These are phyloP conservation scores for Chloebia gouldiae DNA, from an alignment of 2,113 vertebrate genomes.

Conservation along the genomic window DNA sequence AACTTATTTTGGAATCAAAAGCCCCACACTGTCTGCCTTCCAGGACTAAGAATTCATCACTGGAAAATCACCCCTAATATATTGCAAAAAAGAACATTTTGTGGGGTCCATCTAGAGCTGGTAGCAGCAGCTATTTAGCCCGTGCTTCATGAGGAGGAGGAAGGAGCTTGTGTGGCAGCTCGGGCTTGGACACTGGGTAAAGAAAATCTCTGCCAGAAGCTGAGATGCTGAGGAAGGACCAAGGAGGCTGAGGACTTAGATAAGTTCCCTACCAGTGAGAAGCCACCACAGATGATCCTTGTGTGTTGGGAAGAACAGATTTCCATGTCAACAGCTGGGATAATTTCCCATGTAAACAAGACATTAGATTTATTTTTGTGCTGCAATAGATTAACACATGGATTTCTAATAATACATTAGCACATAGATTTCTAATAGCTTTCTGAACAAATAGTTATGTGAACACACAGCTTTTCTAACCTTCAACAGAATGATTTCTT, in stretches of 20 bases:
- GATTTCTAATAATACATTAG: neutral
- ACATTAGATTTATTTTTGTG: neutral
- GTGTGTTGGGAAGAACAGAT: fast-evolving
- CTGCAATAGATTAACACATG: neutral
- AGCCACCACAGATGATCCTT: neutral
- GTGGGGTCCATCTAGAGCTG: neutral
- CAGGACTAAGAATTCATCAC: neutral
- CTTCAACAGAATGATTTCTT: neutral
- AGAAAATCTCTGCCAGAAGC: neutral
- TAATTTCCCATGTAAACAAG: neutral
- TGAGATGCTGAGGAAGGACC: fast-evolving
- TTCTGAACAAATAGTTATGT: neutral
- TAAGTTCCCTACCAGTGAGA: neutral
- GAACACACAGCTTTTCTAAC: neutral
- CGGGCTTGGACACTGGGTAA: neutral
- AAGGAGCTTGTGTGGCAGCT: neutral
- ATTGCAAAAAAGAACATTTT: neutral
- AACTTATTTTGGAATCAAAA: neutral
- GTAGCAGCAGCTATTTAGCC: neutral
- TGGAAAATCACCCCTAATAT: neutral
- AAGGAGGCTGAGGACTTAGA: neutral
- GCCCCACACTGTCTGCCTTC: neutral
- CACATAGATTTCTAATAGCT: neutral
- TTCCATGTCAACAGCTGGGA: neutral
- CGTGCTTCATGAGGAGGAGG: neutral